phyloP scores from a whole-genome alignment of 2,888 invertebrate species.

The Trilocha varians region DNA sequence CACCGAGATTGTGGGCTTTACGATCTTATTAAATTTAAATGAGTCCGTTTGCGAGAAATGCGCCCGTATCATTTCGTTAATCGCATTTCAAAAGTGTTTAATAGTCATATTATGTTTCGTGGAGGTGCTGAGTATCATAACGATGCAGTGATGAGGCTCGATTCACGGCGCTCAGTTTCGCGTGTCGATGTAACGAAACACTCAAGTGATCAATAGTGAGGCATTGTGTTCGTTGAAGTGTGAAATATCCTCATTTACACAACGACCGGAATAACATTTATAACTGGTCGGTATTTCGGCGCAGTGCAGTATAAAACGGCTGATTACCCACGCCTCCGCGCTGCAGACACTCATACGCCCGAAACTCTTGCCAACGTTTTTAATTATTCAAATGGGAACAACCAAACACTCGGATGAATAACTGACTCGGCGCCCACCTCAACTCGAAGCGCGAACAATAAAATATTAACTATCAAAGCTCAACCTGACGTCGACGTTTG shows the following conservation, averaged over 20 bases:
- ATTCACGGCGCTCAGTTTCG: background rate
- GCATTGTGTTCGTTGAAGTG: constrained; percentile 16
- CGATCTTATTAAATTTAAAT: background rate
- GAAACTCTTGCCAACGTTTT: constrained; percentile 40
- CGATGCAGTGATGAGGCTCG: background rate
- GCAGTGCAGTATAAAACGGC: constrained; percentile 40
- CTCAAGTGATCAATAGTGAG: background rate
- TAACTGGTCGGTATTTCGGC: constrained; percentile 19
- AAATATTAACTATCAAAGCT: constrained; percentile 28
- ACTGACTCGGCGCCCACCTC: constrained; percentile 16
- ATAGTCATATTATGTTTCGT: background rate
- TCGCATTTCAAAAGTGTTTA: background rate
- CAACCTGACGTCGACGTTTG: constrained; percentile 36
- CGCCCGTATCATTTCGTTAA: no score
- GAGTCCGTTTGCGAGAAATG: background rate
- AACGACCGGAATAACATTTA: constrained; percentile 31
- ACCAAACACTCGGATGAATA: constrained; percentile 25
- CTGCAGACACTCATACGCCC: constrained; percentile 29
- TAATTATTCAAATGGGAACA: constrained; percentile 43
- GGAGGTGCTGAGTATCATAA: background rate
- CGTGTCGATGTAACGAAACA: background rate
- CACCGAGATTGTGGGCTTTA: background rate
- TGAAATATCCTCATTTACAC: constrained; percentile 30
- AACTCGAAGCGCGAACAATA: constrained; percentile 14
- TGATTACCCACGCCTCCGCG: constrained; percentile 22